Conservation (phyloP, 1,140 invertebrate species). For the Probaryconus sp. region DNA sequence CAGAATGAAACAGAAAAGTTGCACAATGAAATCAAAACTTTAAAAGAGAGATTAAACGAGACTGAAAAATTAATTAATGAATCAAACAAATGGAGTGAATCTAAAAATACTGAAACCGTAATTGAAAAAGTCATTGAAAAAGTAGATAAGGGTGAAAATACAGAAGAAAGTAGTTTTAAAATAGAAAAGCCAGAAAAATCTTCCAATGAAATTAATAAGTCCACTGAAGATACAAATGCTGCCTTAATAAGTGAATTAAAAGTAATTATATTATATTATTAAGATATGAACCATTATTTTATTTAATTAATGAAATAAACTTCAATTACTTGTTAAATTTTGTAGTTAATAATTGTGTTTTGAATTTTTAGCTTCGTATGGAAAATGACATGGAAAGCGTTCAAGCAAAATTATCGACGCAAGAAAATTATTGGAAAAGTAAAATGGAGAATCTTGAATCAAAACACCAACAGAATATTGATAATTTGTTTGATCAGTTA, state of each 20-base stretch:
- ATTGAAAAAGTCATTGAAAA: conserved; percentile 60
- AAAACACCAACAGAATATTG: conserved; percentile 71
- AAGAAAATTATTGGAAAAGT: conserved; percentile 74
- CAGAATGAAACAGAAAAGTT: conserved; percentile 79
- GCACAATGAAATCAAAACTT: conserved; percentile 80
- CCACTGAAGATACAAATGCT: conserved; percentile 71
- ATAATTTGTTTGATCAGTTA: conserved; percentile 70
- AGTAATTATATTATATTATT: conserved; percentile 48
- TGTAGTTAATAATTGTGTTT: background rate
- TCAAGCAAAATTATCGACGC: conserved; percentile 69
- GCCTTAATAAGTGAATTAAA: conserved; percentile 71
- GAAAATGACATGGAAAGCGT: conserved; percentile 70
- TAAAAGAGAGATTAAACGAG: conserved; percentile 80
- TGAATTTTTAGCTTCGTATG: conserved; percentile 44
- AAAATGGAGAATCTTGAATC: conserved; percentile 74
- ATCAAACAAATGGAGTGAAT: conserved; percentile 74
- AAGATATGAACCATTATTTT: background rate
- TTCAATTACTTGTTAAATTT: background rate
- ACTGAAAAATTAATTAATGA: conserved; percentile 78
- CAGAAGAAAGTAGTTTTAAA: conserved; percentile 60
- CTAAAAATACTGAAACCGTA: conserved; percentile 61
- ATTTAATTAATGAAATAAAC: background rate
- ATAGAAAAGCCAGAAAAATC: conserved; percentile 13
- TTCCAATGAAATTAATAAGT: conserved; percentile 72
- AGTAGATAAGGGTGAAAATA: conserved; percentile 50